phyloP scores from a whole-genome alignment of 2,113 vertebrate species.

The Misgurnus mizolepis region DNA sequence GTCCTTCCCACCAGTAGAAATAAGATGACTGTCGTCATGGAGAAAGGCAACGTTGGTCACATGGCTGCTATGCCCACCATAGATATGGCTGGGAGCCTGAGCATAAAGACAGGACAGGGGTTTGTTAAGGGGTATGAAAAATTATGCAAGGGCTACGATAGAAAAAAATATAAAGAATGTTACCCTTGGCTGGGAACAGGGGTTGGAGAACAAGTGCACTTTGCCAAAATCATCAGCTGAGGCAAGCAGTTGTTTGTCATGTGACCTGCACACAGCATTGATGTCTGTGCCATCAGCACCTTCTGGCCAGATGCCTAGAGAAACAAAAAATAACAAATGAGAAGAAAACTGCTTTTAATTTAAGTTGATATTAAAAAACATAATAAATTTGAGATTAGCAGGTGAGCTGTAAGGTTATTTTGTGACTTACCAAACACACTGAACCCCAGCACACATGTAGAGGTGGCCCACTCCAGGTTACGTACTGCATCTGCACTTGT shows the following conservation, averaged over 20 bases:
- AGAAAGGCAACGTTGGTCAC: slow-evolving; percentile 91
- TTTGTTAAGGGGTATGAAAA: too few relatives aligned
- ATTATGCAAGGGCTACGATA: background rate
- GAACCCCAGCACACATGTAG: slow-evolving; percentile 84
- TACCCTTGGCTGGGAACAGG: slow-evolving; percentile 87
- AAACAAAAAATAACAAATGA: slow-evolving; percentile 3
- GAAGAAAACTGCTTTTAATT: too few relatives aligned
- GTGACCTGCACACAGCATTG: slow-evolving; percentile 84
- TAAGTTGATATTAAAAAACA: too few relatives aligned
- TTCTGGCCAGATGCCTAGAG: slow-evolving; percentile 86
- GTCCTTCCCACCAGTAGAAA: slow-evolving; percentile 89
- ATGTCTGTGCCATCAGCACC: slow-evolving; percentile 89
- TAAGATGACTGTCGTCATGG: slow-evolving; percentile 79
- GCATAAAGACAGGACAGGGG: background rate
- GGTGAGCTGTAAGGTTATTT: too few relatives aligned
- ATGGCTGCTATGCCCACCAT: slow-evolving; percentile 92
- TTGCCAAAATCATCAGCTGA: slow-evolving; percentile 92
- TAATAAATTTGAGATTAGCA: too few relatives aligned
- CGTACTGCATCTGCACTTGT: slow-evolving; percentile 79
- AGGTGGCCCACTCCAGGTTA: slow-evolving; percentile 81
- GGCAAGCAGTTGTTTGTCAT: slow-evolving; percentile 78
- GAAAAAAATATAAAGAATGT: slow-evolving; percentile 55
- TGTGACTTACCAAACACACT: slow-evolving; percentile 80
- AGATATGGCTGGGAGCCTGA: slow-evolving; percentile 83
- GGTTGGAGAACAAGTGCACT: slow-evolving; percentile 86